phyloP scores from a whole-genome alignment of 2,797 vertebrate genomes.

The Muscicapa striata region DNA sequence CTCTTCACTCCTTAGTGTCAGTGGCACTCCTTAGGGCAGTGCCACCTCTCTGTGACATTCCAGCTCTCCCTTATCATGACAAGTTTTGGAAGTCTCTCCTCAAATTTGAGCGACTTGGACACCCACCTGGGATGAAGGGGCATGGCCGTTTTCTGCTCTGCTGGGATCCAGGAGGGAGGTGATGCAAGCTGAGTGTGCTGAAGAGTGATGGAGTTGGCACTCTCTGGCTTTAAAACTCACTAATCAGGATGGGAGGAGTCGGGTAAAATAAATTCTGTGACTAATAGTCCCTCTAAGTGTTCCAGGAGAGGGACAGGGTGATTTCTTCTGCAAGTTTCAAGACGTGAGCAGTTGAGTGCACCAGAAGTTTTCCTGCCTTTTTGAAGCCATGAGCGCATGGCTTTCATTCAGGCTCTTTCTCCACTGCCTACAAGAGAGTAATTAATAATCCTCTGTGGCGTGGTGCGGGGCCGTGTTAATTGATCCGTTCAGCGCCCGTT shows the following conservation, averaged over 20 bases:
- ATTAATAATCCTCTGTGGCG: background rate
- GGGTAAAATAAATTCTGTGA: background rate
- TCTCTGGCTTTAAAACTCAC: background rate
- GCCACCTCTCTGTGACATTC: background rate
- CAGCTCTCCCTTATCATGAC: background rate
- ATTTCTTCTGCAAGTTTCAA: background rate
- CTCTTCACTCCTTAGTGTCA: background rate
- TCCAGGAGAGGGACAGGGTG: background rate
- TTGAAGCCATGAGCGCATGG: background rate
- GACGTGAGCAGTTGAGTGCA: background rate
- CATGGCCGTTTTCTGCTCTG: rapidly evolving
- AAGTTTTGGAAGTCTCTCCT: background rate
- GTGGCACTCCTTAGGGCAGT: too few relatives aligned
- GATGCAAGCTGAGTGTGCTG: background rate
- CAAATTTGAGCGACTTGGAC: background rate
- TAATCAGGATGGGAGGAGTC: background rate
- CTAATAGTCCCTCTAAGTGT: background rate
- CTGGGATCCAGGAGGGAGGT: background rate
- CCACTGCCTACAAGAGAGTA: background rate
- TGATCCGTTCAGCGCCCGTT: rapidly evolving
- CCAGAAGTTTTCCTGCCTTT: background rate
- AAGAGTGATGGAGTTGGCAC: rapidly evolving
- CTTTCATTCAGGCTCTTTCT: background rate
- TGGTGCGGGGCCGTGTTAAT: background rate
- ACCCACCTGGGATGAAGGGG: background rate